Base-by-base conservation (phyloP, 2,888 invertebrate species). In the Tiliacea citrago region DNA sequence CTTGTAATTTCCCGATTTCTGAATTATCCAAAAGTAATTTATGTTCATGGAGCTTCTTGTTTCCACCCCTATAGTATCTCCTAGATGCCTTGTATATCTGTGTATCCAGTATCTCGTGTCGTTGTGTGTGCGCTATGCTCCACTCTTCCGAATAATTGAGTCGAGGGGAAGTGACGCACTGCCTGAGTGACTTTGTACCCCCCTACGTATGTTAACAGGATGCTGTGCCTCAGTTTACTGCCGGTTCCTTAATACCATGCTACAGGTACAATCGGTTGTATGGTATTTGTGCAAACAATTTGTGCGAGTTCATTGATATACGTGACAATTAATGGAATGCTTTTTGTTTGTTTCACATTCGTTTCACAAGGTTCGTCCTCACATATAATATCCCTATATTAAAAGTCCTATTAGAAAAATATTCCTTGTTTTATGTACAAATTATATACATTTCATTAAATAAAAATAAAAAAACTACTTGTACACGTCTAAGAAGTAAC, bases 111-210 rank as follows among this genome's bases (percentile, higher is more conserved):
- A 42, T 39, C 2, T 4, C 39, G 39, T 39, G 39, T 7, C 39
- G 39, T 2, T 39, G 39, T 39, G 53, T 63, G 73, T 29, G 16
- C 21, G 24, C 57, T 24, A 7, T 39, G 60, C 42, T 68, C 49
- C 49, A 35, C 75, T 75, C 60, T 65, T 68, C 79, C 60, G 60
- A 55, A 61, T 79, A 81, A 81, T 79, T 75, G 55, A 81, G 65
- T 65, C 12, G 18, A 75, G 53, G 60, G 65, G 60, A 49, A 68
- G 63, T 51, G 68, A 47, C 51, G 18, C 49, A 4, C 29, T 39
- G 79, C 62, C 73, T n/a, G 49, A 49, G 16, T 73, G 61, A 45
- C 74, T 80, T 61, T 61, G 60, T 51, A 24, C 29, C 24, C 24
- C 6, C 35, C 29, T 21, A 66, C 49, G 21, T 45, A 66, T 13